A percentile compares a stretch with the other conserved stretches of the same genome.
Evolutionary conservation across 2,797 vertebrate genomes (phyloP).

Genomic region (Myotis myotis): DNA sequence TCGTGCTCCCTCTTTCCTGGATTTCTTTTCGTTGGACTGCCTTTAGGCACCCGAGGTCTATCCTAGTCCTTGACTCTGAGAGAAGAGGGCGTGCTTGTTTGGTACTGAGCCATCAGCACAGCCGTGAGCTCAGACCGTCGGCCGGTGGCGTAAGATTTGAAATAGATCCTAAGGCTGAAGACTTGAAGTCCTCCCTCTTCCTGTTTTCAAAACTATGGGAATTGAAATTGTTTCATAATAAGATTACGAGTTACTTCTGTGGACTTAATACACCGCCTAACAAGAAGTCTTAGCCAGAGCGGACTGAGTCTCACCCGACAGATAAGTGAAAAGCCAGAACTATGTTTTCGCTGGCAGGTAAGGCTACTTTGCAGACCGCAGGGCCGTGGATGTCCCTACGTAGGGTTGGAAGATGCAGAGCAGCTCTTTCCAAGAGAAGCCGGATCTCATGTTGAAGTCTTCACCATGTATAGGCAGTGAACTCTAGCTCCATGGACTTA

Average conservation of each 20-base stretch:
- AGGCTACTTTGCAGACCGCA: neutral
- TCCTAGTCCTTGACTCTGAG: neutral
- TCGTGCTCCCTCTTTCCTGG: neutral
- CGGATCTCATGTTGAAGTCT: neutral
- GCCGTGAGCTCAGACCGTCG: neutral
- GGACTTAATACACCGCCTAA: neutral
- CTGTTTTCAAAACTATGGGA: neutral
- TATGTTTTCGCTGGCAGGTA: neutral
- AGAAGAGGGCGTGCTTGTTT: neutral
- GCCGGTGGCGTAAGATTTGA: neutral
- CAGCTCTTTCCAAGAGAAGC: neutral
- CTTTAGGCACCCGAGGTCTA: neutral
- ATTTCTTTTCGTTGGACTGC: neutral
- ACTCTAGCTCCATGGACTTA: neutral
- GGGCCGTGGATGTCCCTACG: accelerated
- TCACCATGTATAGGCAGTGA: neutral
- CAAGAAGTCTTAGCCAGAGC: neutral
- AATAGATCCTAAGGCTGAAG: neutral
- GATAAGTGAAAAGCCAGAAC: neutral
- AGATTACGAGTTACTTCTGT: neutral
- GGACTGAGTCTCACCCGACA: neutral
- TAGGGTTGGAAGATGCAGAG: neutral
- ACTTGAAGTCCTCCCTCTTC: accelerated
- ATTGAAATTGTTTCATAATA: neutral
- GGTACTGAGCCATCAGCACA: neutral